phyloP scores from a whole-genome alignment of 92 coral and sea anemone genomes.

The Virgularia gustaviana region DNA sequence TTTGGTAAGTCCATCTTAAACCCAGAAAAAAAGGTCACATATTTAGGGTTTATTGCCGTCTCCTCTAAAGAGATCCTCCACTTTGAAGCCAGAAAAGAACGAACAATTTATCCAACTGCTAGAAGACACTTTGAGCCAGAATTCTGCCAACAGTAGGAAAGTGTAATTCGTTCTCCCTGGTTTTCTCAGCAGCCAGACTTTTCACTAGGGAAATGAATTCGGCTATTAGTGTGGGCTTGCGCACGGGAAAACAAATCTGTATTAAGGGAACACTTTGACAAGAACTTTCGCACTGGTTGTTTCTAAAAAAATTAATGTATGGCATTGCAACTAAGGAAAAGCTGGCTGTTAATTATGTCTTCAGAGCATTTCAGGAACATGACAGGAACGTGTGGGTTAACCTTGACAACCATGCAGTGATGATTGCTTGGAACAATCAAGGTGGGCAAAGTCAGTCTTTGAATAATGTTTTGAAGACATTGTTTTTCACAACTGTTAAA shows the following conservation, averaged over 20 bases:
- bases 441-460: background rate
- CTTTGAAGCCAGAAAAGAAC: slow-evolving; percentile 31
- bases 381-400: background rate
- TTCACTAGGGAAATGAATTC: slow-evolving; percentile 47
- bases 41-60: slow-evolving; percentile 24
- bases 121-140: background rate
- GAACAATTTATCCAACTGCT: slow-evolving; percentile 33
- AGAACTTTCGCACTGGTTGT: slow-evolving; percentile 49
- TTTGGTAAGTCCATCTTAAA: background rate
- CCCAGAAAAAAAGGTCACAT: background rate
- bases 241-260: too few species aligned
- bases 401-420: background rate
- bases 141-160: slow-evolving; percentile 39
- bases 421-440: too few species aligned
- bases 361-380: background rate
- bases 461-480: background rate
- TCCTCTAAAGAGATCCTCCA: slow-evolving; percentile 26
- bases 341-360: slow-evolving; percentile 20
- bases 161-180: slow-evolving; percentile 40
- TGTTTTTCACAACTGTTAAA: slow-evolving; percentile 6
- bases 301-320: slow-evolving; percentile 11
- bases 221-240: too few species aligned
- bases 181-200: slow-evolving; percentile 34
- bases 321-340: slow-evolving; percentile 51
- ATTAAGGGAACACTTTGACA: slow-evolving; percentile 23